These are phyloP conservation scores for Rhynchopsitta pachyrhyncha DNA, from an alignment of 2,113 vertebrate species.

Conservation along the genomic window DNA sequence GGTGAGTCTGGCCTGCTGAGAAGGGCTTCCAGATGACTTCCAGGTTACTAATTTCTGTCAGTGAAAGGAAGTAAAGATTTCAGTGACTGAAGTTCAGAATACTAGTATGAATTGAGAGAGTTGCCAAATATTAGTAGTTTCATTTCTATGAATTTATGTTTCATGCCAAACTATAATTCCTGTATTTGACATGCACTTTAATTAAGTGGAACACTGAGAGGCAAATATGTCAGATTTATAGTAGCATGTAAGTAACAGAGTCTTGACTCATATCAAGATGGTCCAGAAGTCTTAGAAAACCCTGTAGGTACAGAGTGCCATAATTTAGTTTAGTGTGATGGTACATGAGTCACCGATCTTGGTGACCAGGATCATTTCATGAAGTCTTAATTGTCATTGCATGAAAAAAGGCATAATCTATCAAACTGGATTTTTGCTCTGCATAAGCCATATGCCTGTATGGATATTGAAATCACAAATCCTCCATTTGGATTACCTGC, in stretches of 20 bases:
- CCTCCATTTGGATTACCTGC: neutral
- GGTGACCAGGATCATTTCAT: neutral
- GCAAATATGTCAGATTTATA: neutral
- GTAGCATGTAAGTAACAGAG: neutral
- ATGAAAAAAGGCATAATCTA: neutral
- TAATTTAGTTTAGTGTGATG: neutral
- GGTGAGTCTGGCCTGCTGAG: neutral
- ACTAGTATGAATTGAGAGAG: neutral
- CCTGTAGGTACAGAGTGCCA: neutral
- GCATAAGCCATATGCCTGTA: neutral
- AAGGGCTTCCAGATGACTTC: neutral
- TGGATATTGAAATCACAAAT: neutral
- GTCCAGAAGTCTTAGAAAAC: neutral
- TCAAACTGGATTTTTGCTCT: neutral
- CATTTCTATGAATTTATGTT: neutral
- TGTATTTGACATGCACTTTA: neutral
- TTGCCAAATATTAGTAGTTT: neutral
- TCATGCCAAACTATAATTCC: neutral
- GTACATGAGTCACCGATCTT: neutral
- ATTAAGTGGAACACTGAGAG: neutral
- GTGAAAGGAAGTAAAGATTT: neutral
- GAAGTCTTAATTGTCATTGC: neutral
- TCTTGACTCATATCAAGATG: neutral
- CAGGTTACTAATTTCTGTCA: neutral
- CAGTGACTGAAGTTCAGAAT: neutral